Base-by-base conservation (phyloP, 1,140 invertebrate species). In the Pseudomyrmex sp. region DNA sequence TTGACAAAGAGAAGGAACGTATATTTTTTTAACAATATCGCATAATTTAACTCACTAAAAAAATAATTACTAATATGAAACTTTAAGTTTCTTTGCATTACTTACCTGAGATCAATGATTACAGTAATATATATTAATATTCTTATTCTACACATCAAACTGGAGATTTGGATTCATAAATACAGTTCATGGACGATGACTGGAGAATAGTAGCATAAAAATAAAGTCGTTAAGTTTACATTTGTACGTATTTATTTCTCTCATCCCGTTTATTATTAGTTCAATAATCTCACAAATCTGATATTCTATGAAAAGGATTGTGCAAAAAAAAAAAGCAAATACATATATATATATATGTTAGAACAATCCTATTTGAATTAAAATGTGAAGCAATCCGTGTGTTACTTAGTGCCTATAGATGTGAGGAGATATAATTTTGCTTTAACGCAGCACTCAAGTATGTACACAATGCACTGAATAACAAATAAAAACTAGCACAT, bases 181-280 rank as follows among this genome's bases (percentile, higher is more conserved):
- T 35, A 35, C 0, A 35, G 4, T 48, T 70, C 1, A 18, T 13
- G 13, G 5, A 9, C 7, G 15, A 62, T 26, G 23, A 68, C 50
- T 61, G 44, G 59, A 61, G 76, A 23, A 61, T n/a, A 13, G 61
- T 80, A 48, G 52, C 46, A 80, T 18, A 72, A 80, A 80, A 80
- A 80, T 15, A 72, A 80, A 18, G 46, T n/a, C 2, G 3, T 70
- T 5, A 35, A 35, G 7, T 18, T 80, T 59, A 44, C 12, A 46
- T 44, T 46, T 35, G 35, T 20, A 80, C 20, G 12, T 35, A 72
- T 80, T 80, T 80, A 80, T 76, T 80, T 61, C 20, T 15, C 15
- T 35, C 35, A 35, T 35, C 35, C 35, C 35, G 35, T 35, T 35
- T 35, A 35, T 35, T 35, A 35, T 5, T 35, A 35, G 35, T 35